Evolutionary conservation across 2,888 invertebrate species (phyloP), one percentile per base, ranked within the genome.

Genomic region (Cerastoderma edule): DNA sequence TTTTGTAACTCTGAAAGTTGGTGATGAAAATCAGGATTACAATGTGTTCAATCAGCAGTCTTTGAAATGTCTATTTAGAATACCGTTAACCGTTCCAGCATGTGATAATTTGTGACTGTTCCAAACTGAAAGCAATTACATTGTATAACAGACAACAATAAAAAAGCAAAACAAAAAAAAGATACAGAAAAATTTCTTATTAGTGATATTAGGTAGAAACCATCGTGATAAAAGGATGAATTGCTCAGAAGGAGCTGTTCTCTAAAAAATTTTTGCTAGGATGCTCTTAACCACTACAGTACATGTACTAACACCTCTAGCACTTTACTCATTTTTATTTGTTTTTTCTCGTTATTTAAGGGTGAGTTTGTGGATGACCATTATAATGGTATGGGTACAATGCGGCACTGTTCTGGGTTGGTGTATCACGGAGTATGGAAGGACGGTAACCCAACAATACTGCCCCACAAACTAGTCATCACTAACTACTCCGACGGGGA

Each of bases 331-430:
- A n/a, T n/a, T n/a, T n/a, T n/a, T 30, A 53, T 53, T n/a, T 57
- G 5, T 30, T 13, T 32, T 48, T 2, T 30, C 19, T 2, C 2
- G 2, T 53, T 44, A 32, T 73, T 77, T 5, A 84, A 92, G 92
- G 93, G 92, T 22, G 89, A 92, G 69, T 93, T 91, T 88, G 79
- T 78, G 44, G 84, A 90, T 72, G 91, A 92, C 74, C 30, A 85
- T 54, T 91, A 89, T 73, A 87, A 89, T 82, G 93, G 93, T 13
- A 84, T 89, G 33, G 93, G 93, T 0, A 72, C 72, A 2, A 89
- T 92, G 83, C 80, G 78, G 8, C 92, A 92, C 74, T 79, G 83
- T 22, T 92, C 92, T 1, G 92, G 92, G 16, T 83, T 91, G 53
- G 75, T 87, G 16, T 92, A 92, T 66, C 76, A 87, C 27, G 92